Base-by-base conservation (phyloP, 2,797 vertebrate genomes). In the Malurus leucopterus region DNA sequence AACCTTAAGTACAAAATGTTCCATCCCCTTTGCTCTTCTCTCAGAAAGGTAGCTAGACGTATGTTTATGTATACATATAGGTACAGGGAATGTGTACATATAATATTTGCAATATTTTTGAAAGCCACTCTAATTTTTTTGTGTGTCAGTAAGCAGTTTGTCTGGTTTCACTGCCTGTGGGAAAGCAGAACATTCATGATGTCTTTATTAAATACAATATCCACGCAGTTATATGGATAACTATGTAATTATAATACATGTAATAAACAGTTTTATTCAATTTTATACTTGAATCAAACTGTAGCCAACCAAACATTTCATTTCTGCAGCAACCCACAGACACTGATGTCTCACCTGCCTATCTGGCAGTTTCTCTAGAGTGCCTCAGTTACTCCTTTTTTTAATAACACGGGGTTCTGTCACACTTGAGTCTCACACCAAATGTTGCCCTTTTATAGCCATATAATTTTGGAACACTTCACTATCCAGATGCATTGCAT, bases 401-500 rank as follows among this genome's bases (percentile, higher is more conserved):
- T 50, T 68, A 61, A 83, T 65, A 89, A 64, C 29, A 53, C 91
- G 43, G 5, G 8, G 2, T 71, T 88, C 47, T 80, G 53, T 73
- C 78, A 51, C 43, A 65, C 32, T 47, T 9, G 30, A 62, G 32
- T 54, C 36, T 51, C 62, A 51, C 58, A 54, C 19, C 18, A 85
- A 89, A 85, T 51, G 21, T 65, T 89, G 58, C 54, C 89, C 82
- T 49, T 89, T 90, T 93, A 83, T 55, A 71, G 43, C 54, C 68
- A 67, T 67, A 30, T 44, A 57, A 68, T 64, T 87, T 47, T 94
- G 82, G 75, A 93, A 81, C 30, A 51, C 23, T 62, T 74, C 40
- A 68, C 51, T 77, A 54, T 43, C 72, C 93, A 94, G 89, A 90
- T 90, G 79, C 36, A 68, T 40, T 92, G 72, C 92, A 92, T 61